Evolutionary conservation across 2,113 vertebrate species (phyloP).

Genomic region (Pseudopodoces humilis): DNA sequence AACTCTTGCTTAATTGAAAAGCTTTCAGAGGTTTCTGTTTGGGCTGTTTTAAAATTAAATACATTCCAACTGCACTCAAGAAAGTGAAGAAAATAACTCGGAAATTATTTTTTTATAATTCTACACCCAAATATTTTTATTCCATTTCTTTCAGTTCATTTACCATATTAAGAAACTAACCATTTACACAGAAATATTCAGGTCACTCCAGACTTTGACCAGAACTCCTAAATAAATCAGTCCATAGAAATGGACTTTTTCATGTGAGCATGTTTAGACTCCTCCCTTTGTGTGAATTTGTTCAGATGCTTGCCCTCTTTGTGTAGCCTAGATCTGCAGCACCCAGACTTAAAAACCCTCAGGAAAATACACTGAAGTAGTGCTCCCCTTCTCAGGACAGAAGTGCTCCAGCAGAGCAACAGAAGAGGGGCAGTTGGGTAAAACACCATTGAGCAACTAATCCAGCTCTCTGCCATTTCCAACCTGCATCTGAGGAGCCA

Average conservation of each 20-base stretch:
- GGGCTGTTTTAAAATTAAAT: background rate
- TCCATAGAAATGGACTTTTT: background rate
- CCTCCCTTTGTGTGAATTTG: background rate
- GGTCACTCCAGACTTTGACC: background rate
- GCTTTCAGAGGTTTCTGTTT: background rate
- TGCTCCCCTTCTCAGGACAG: background rate
- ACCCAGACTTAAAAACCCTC: background rate
- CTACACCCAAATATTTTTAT: background rate
- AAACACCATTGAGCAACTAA: background rate
- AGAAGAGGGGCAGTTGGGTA: background rate
- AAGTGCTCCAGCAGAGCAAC: background rate
- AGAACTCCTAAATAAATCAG: background rate
- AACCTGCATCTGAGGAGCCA: background rate
- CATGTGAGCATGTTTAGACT: background rate
- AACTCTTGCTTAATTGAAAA: background rate
- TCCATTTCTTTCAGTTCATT: background rate
- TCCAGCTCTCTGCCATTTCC: background rate
- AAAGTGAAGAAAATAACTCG: background rate
- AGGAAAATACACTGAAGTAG: background rate
- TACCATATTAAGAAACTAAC: background rate
- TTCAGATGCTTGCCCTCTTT: background rate
- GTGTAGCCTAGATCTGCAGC: background rate
- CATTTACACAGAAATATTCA: background rate
- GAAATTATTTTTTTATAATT: background rate
- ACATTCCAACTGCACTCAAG: background rate